Evolutionary conservation across 2,797 vertebrate species (phyloP), one percentile per base, ranked within the genome.

Genomic region (Microctenopoma stevenorrisi): DNA sequence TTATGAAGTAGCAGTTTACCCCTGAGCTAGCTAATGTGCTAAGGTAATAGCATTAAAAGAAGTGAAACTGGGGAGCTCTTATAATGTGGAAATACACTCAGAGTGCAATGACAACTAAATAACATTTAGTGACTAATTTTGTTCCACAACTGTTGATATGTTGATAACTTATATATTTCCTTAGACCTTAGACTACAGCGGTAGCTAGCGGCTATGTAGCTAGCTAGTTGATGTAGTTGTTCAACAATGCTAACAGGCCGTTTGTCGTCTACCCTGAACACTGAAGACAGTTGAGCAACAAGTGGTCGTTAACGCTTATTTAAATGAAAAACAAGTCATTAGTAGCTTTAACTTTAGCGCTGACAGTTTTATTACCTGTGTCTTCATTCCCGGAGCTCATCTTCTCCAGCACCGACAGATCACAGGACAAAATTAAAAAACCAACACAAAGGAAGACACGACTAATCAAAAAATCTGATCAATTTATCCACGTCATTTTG

Each of bases 211-310:
- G 72, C 67, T 86, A 87, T 68, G 79, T 10, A n/a, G 2, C 42
- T 44, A 40, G 35, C 11, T 55, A 6, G 59, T 69, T 76, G 22
- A 38, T 68, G 54, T 33, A 25, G 57, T 18, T 3, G 66, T 48
- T 30, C 8, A 61, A 12, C 26, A 50, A 74, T 53, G 84, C 88
- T 84, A 87, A 86, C 68, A 67, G 76, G 81, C 74, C 70, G 68
- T 60, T 50, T 12, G 4, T 4, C 53, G 38, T 16, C 4, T 22
- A 22, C 22, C 22, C 22, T 25, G 16, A 35, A 38, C 22, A 9
- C 2, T 0, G 1, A 26, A 28, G 13, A 53, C 22, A 5, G 37
- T 15, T 4, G 2, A 15, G 37, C 66, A 70, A 52, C 66, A 64
- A 4, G 64, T 60, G 7, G 3, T 22, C 15, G 16, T 35, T 3